These are phyloP conservation scores for Leptobrachium leishanense DNA, from an alignment of 2,113 vertebrate genomes.

Conservation along the genomic window DNA sequence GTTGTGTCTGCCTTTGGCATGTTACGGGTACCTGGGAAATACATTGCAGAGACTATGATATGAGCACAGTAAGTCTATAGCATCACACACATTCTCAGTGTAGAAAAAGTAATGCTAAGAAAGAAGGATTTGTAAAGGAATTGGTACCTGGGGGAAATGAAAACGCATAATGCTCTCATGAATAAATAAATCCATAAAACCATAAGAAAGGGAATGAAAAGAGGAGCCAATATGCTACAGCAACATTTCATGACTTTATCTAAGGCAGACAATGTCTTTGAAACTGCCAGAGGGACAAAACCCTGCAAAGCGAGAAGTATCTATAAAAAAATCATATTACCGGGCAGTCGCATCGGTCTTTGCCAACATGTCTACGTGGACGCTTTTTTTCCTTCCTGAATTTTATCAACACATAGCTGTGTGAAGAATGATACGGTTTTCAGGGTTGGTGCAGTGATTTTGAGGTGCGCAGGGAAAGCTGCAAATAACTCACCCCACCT, in stretches of 20 bases:
- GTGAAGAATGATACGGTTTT: not conserved
- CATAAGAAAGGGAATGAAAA: conserved; percentile 30
- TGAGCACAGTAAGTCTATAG: no score
- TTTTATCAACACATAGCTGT: not conserved
- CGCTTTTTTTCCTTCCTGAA: not conserved
- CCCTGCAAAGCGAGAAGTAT: not conserved
- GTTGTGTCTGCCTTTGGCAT: no score
- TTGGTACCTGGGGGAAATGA: conserved; percentile 23
- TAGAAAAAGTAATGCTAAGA: conserved; percentile 8
- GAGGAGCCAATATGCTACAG: not conserved
- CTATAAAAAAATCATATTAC: conserved; percentile 4
- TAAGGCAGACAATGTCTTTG: not conserved
- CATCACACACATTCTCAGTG: conserved; percentile 1
- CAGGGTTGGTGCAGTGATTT: no score
- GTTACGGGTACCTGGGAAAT: no score
- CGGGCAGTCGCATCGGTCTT: not conserved
- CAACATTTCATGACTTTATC: not conserved
- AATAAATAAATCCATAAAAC: conserved; percentile 39
- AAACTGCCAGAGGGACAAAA: not conserved
- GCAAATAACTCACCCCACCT: no score
- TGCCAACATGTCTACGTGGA: conserved; percentile 37
- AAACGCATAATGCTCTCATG: conserved; percentile 37
- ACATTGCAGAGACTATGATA: no score
- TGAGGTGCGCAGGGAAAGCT: no score
- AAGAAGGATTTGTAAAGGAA: conserved; percentile 35